Conservation (phyloP, 2,888 invertebrate species). For the Hirtodrosophila confusa region DNA sequence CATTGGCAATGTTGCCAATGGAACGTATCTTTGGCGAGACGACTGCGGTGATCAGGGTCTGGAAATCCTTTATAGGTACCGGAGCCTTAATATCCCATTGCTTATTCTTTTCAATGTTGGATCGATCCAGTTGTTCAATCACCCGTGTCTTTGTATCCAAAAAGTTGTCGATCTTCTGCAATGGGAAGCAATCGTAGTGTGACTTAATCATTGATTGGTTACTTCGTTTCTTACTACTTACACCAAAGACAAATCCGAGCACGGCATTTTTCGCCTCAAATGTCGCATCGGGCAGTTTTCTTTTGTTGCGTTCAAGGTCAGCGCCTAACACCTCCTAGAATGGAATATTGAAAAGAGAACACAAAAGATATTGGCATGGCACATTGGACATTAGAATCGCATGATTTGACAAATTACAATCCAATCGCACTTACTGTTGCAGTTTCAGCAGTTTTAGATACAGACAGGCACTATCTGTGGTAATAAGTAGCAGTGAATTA, state of each 20-base stretch:
- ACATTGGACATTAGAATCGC: constrained; percentile 6
- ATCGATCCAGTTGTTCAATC: constrained; percentile 88
- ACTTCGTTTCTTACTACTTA: constrained; percentile 85
- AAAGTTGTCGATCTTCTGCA: constrained; percentile 92
- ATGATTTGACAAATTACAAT: constrained; percentile 5
- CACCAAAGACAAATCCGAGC: constrained; percentile 92
- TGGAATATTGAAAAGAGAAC: constrained; percentile 32
- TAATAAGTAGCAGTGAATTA: constrained; percentile 26
- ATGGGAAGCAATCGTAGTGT: constrained; percentile 74
- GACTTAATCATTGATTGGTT: constrained; percentile 2
- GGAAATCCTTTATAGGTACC: constrained; percentile 87
- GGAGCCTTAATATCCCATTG: constrained; percentile 90
- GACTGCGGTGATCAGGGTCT: constrained; percentile 88
- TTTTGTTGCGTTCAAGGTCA: constrained; percentile 87
- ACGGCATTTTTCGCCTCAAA: constrained; percentile 92
- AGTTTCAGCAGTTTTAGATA: background rate
- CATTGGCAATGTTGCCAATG: constrained; percentile 88
- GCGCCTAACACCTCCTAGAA: constrained; percentile 85
- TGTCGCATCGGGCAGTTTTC: constrained; percentile 88
- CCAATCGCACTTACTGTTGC: constrained; percentile 1
- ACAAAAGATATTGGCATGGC: constrained; percentile 34
- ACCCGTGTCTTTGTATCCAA: constrained; percentile 91
- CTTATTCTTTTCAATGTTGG: constrained; percentile 91
- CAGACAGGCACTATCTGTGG: constrained; percentile 11
- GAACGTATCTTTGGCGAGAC: constrained; percentile 89